Evolutionary conservation across 2,888 invertebrate genomes (phyloP).

Genomic region (Nymphalis c-album): DNA sequence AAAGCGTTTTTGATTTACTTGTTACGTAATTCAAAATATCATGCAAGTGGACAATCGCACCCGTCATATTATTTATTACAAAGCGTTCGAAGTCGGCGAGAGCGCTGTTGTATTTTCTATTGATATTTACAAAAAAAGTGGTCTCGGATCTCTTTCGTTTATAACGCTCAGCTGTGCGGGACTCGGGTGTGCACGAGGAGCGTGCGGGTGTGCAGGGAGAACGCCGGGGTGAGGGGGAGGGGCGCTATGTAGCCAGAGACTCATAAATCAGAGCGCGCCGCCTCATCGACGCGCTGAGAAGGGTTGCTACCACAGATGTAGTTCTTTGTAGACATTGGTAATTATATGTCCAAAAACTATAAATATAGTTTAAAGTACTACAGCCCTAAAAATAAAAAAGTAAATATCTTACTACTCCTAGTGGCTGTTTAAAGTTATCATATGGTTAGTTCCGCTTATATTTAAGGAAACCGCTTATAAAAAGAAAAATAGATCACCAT

Average conservation of each 20-base stretch:
- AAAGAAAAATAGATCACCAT: no score
- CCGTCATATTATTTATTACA: no score
- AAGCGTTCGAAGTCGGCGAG: neutral
- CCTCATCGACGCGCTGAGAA: constrained; percentile 33
- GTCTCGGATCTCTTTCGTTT: constrained; percentile 25
- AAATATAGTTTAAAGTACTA: neutral
- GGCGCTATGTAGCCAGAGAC: constrained; percentile 11
- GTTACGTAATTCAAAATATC: no score
- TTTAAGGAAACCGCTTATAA: no score
- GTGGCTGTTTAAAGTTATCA: no score
- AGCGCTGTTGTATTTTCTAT: constrained; percentile 4
- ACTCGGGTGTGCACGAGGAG: neutral
- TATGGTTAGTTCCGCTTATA: no score
- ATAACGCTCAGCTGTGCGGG: constrained; percentile 16
- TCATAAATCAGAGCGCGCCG: constrained; percentile 32
- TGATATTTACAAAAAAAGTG: constrained; percentile 22
- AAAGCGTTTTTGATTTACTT: no score
- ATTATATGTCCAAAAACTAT: neutral
- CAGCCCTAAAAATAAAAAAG: no score
- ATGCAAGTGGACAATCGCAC: no score
- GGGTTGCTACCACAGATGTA: constrained; percentile 22
- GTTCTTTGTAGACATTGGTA: neutral
- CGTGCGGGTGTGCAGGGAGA: neutral
- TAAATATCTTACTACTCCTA: no score
- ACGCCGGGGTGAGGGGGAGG: neutral